These are phyloP conservation scores for Glomeris maerens DNA, from an alignment of 1,140 invertebrate genomes.

Conservation along the genomic window DNA sequence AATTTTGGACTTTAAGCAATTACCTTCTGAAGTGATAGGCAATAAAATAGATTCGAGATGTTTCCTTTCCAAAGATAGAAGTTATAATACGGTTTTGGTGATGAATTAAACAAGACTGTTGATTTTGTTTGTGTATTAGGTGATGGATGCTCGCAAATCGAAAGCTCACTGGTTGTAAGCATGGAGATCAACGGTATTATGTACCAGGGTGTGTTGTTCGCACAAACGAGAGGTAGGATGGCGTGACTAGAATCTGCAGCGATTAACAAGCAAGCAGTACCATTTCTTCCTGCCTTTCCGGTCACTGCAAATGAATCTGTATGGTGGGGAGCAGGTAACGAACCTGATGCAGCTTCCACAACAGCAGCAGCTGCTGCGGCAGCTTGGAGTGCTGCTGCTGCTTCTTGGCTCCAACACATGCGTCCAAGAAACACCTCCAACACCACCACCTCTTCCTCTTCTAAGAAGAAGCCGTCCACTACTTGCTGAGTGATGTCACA, in stretches of 20 bases:
- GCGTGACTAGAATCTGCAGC: neutral
- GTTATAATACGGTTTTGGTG: neutral
- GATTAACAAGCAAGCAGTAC: too few species aligned
- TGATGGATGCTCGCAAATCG: slow-evolving; percentile 46
- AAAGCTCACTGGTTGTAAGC: slow-evolving; percentile 79
- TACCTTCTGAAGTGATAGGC: neutral
- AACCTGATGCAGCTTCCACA: too few species aligned
- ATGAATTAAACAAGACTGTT: slow-evolving; percentile 27
- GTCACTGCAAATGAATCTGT: too few species aligned
- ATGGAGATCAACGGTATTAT: slow-evolving; percentile 91
- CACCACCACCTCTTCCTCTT: too few species aligned
- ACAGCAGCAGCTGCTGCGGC: too few species aligned
- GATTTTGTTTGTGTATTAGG: slow-evolving; percentile 36
- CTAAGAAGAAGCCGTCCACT: too few species aligned
- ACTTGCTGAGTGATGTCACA: too few species aligned
- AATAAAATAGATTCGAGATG: neutral
- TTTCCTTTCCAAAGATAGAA: neutral
- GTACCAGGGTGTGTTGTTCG: slow-evolving; percentile 76
- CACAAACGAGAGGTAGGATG: slow-evolving; percentile 35
- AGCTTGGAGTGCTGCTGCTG: too few species aligned
- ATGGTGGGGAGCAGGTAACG: too few species aligned
- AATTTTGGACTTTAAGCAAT: too few species aligned
- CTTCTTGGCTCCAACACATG: too few species aligned
- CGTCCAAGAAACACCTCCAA: too few species aligned
- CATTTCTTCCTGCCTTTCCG: neutral